Percentiles rank a stretch among this genome's conserved stretches.
These are phyloP conservation scores for Brachionichthys hirsutus DNA, from an alignment of 2,113 vertebrate genomes.

Conservation along the genomic window DNA sequence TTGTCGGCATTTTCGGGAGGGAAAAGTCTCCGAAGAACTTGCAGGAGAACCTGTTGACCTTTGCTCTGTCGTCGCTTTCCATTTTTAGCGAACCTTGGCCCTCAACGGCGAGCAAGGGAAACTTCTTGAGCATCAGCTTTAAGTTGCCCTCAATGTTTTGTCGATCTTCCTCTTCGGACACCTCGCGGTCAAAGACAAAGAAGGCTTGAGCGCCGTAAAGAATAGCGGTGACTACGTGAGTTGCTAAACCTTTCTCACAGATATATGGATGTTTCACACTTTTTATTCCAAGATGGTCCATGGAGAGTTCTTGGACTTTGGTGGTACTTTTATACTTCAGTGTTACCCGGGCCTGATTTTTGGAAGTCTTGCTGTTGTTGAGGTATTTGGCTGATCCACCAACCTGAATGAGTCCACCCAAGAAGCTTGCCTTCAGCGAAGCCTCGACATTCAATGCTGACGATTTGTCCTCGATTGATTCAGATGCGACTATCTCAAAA, in stretches of 20 bases:
- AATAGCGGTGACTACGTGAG: conserved; percentile 63
- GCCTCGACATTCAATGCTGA: conserved; percentile 48
- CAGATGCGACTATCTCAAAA: conserved; percentile 50
- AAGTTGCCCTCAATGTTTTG: conserved; percentile 41
- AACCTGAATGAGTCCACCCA: conserved; percentile 46
- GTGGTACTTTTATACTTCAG: conserved; percentile 55
- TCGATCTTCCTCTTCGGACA: conserved; percentile 38
- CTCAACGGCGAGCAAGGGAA: background rate
- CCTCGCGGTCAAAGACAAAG: conserved; percentile 64
- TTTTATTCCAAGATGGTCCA: conserved; percentile 49
- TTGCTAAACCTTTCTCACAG: conserved; percentile 43
- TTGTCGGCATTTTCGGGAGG: conserved; percentile 23
- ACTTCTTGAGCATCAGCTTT: conserved; percentile 7
- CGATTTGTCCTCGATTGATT: conserved; percentile 53
- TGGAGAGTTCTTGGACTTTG: conserved; percentile 52
- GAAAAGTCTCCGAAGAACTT: conserved; percentile 65
- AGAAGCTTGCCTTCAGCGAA: conserved; percentile 63
- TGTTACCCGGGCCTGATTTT: conserved; percentile 48
- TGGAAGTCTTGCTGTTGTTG: conserved; percentile 47
- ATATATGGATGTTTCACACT: conserved; percentile 33
- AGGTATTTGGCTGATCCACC: conserved; percentile 62
- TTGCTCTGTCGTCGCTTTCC: background rate
- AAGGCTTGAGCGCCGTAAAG: conserved; percentile 66
- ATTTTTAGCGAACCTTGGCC: background rate
- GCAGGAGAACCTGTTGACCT: conserved; percentile 51